These are phyloP conservation scores for Frankliniella intonsa DNA, from an alignment of 2,888 invertebrate genomes.

Conservation along the genomic window DNA sequence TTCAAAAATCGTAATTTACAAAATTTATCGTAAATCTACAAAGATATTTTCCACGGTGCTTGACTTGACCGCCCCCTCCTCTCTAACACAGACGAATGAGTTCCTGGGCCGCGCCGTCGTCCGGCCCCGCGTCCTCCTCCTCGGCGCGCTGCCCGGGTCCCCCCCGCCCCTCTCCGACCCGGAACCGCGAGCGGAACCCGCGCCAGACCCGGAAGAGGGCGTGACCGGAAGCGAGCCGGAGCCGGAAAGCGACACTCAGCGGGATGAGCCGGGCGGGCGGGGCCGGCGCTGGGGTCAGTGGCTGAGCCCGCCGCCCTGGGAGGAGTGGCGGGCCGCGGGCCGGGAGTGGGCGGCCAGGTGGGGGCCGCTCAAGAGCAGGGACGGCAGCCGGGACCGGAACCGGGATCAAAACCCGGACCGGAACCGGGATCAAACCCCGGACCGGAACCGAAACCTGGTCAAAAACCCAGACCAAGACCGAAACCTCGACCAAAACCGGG, in stretches of 20 bases:
- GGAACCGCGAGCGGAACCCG: not conserved
- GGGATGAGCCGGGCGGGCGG: not conserved
- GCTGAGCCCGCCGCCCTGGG: not conserved
- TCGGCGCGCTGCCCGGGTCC: not conserved
- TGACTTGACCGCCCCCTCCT: not conserved
- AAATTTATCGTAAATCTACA: too few species aligned
- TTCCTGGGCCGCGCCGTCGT: slow-evolving; percentile 7
- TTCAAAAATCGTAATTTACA: too few species aligned
- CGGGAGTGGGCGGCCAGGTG: not conserved
- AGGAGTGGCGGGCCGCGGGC: not conserved
- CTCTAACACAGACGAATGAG: slow-evolving; percentile 5
- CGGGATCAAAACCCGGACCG: too few species aligned
- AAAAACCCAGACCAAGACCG: too few species aligned
- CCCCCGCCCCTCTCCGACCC: not conserved
- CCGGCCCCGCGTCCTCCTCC: not conserved
- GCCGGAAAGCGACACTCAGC: not conserved
- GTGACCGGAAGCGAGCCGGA: slow-evolving; percentile 16
- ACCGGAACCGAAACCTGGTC: too few species aligned
- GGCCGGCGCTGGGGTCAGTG: not conserved
- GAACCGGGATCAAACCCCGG: too few species aligned
- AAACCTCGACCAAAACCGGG: too few species aligned
- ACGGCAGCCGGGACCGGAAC: too few species aligned
- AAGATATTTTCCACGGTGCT: too few species aligned
- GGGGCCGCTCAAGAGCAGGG: not conserved
- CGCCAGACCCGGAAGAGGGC: not conserved